Evolutionary conservation across 2,113 vertebrate species (phyloP).

Genomic region (Ammodytes marinus): DNA sequence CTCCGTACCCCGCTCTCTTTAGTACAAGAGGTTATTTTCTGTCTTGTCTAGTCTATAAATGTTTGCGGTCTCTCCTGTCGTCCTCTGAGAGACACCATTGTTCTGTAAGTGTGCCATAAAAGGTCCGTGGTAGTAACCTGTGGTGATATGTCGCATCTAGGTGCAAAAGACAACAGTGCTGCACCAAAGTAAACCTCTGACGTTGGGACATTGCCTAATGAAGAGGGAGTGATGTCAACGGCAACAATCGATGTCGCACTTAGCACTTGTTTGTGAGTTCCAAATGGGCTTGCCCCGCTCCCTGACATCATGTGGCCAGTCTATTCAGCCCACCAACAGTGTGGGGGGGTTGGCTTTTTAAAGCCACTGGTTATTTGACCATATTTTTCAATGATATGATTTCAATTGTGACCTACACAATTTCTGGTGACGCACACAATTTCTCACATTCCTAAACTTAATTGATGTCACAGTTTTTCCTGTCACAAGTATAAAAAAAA

Average conservation of each 20-base stretch:
- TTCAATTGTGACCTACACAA: background rate
- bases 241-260: constrained; percentile 47
- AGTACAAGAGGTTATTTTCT: constrained; percentile 7
- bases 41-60: constrained; percentile 12
- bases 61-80: constrained; percentile 36
- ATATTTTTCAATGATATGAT: background rate
- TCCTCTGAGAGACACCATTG: constrained; percentile 34
- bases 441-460: background rate
- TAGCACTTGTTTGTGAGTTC: constrained; percentile 54
- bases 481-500: too few species aligned
- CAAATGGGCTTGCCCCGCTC: constrained; percentile 17
- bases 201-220: constrained; percentile 50
- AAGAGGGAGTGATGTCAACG: constrained; percentile 67
- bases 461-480: background rate
- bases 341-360: background rate
- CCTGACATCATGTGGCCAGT: constrained; percentile 68
- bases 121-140: constrained; percentile 55
- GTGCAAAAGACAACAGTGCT: constrained; percentile 67
- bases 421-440: background rate
- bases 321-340: constrained; percentile 20
- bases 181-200: constrained; percentile 63
- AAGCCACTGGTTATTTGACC: background rate
- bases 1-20: background rate
- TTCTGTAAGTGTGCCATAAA: constrained; percentile 50
- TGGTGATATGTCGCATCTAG: constrained; percentile 67